These are phyloP conservation scores for Clytia hemisphaerica DNA, from an alignment of 30 jellyfish, hydroid and myxozoan genomes.

Conservation along the genomic window DNA sequence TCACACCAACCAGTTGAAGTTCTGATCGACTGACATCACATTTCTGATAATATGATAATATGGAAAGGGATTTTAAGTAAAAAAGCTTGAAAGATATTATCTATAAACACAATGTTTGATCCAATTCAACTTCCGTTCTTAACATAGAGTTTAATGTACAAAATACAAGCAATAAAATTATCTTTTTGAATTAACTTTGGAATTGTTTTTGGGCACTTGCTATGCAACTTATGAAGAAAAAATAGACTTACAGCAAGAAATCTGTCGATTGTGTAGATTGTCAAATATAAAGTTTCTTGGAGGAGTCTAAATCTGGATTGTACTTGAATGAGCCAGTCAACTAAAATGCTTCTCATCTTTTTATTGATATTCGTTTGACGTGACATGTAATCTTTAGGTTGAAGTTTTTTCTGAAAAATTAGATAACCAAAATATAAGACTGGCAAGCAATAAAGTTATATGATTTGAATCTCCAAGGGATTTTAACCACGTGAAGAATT, in stretches of 20 bases:
- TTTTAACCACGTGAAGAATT: too few species aligned
- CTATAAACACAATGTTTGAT: too few species aligned
- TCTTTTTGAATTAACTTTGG: too few species aligned
- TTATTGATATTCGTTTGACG: conserved; percentile 76
- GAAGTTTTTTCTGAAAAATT: conserved; percentile 42
- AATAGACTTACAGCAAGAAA: conserved; percentile 52
- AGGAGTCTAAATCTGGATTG: conserved; percentile 75
- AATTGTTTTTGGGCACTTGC: too few species aligned
- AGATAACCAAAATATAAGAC: not conserved
- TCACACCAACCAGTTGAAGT: conserved; percentile 94
- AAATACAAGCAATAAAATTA: too few species aligned
- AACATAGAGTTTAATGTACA: too few species aligned
- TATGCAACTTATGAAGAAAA: too few species aligned
- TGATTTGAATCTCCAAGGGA: too few species aligned
- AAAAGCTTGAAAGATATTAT: too few species aligned
- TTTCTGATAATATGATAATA: conserved; percentile 24
- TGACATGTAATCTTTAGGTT: conserved; percentile 64
- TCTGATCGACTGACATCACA: conserved; percentile 59
- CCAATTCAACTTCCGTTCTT: too few species aligned
- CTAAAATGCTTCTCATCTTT: conserved; percentile 83
- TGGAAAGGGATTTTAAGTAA: too few species aligned
- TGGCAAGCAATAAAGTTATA: too few species aligned
- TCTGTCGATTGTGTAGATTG: conserved; percentile 72
- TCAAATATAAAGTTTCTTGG: conserved; percentile 88
- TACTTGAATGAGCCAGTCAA: conserved; percentile 96